These are phyloP conservation scores for Myopa tessellatipennis DNA, from an alignment of 2,888 invertebrate species.

Conservation along the genomic window DNA sequence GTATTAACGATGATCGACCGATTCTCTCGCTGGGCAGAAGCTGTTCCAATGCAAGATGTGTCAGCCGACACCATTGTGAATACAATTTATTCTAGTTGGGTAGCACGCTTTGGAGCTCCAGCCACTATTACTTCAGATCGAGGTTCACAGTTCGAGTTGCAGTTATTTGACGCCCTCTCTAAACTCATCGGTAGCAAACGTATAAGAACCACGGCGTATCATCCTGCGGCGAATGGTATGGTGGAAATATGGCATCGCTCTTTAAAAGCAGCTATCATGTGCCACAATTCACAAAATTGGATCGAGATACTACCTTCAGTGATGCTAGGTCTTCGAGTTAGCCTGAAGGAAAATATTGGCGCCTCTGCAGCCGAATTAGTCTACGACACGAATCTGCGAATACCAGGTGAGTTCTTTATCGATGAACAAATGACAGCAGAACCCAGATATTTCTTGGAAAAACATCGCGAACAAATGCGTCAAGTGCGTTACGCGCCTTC, in stretches of 20 bases:
- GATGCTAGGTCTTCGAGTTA: slow-evolving; percentile 60
- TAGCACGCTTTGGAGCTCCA: slow-evolving; percentile 64
- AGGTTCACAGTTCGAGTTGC: slow-evolving; percentile 59
- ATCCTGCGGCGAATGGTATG: too few species aligned
- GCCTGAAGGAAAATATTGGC: slow-evolving; percentile 62
- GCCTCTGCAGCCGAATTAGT: too few species aligned
- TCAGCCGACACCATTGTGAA: slow-evolving; percentile 17
- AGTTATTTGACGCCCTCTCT: slow-evolving; percentile 56
- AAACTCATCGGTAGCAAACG: too few species aligned
- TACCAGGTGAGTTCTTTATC: slow-evolving; percentile 31
- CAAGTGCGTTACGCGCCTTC: slow-evolving; percentile 25
- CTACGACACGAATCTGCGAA: slow-evolving; percentile 48
- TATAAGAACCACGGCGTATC: too few species aligned
- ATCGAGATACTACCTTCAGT: too few species aligned
- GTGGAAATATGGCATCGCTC: too few species aligned
- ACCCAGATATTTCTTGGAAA: slow-evolving; percentile 28
- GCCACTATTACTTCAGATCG: slow-evolving; percentile 58
- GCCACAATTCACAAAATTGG: too few species aligned
- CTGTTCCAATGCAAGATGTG: slow-evolving; percentile 44
- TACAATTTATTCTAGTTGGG: slow-evolving; percentile 55
- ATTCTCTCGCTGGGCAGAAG: slow-evolving; percentile 44
- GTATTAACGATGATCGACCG: too few species aligned
- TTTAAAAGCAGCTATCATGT: too few species aligned
- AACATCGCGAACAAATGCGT: slow-evolving; percentile 38
- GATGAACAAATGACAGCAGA: slow-evolving; percentile 35